Base-by-base conservation (phyloP, 1,140 invertebrate genomes). In the Leptoteleia sp. region DNA sequence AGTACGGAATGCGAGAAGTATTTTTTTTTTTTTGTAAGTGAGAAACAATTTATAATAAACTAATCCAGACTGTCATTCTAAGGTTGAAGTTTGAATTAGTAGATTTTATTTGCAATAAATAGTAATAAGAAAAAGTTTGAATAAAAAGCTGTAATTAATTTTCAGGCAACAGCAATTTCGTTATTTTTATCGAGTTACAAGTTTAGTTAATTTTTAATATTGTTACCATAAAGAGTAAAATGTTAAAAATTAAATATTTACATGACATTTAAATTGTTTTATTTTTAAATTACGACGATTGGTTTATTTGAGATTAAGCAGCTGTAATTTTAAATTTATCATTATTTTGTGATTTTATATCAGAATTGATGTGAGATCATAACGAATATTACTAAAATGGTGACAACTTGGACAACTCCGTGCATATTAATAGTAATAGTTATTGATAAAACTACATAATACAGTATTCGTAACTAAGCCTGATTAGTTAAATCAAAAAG, bases 381-480 rank as follows among this genome's bases (percentile, higher is more conserved):
- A 37, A 62, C 47, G 38, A 11, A 48, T 38, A 17, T 48, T 27
- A 48, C 1, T 17, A 22, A 62, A 37, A 35, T 25, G 11, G 48
- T 55, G 54, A 43, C 29, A 52, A 52, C 43, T 61, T 40, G 22
- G 19, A 43, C 13, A 72, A 48, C 47, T 33, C 45, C 67, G 67
- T 72, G 67, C 67, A 72, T 45, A 37, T 62, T 37, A 43, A 37
- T 45, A 25, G 22, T n/a, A n/a, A n/a, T n/a, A 37, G 8, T 62
- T 52, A 17, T 55, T 22, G 45, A 54, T 62, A 45, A 62, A 54
- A 45, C 67, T 72, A 72, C 67, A 11, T n/a, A 52, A 52, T 17
- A 59, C 29, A 27, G 12, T 61, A 42, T 22, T 45, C 15, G 42
- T 62, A 38, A 45, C 55, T 64, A 62, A 54, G 12, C 48, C 22